Evolutionary conservation across 1,140 invertebrate species (phyloP), one percentile per base, ranked within the genome.

Genomic region (Drosophila takahashii): DNA sequence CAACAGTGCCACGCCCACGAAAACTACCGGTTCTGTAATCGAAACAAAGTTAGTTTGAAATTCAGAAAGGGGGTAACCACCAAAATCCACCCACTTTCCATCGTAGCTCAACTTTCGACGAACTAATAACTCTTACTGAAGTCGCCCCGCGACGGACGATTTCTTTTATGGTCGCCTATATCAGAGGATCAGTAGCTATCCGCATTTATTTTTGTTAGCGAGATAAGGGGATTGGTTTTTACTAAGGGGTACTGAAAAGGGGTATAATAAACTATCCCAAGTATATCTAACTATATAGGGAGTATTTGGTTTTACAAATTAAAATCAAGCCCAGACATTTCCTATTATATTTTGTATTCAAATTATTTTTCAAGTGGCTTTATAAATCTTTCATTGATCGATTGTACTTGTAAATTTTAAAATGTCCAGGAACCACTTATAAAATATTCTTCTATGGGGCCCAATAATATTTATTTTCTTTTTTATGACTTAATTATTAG

Each of bases 141-240:
- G 41, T 27, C 16, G 36, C 32, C 10, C 4, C 18, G 22, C 27
- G 50, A 0, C 26, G 22, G 4, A 13, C 51, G 62, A 59, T 60
- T 72, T 29, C 37, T 57, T 75, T 65, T 75, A 74, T 65, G 41
- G 29, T n/a, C 42, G 8, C 29, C 16, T 10, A 39, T 71, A 64
- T 72, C 41, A 27, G 42, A 52, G 70, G 67, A 73, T 73, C 54
- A 72, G 54, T 37, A 60, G 54, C 51, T 27, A 73, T 54, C 29
- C 29, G 39, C 10, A 47, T 37, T 66, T 71, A 48, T 59, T 51
- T 36, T 71, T 39, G 47, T 36, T 71, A 10, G 15, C 4, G 1
- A 51, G 70, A 73, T 73, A 73, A 75, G 58, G 32, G 26, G 39
- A 48, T 56, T 44, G 27, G 32, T 41, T 60, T 60, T 22, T 60